These are phyloP conservation scores for Orthosia incerta DNA, from an alignment of 2,888 invertebrate species.

Conservation along the genomic window DNA sequence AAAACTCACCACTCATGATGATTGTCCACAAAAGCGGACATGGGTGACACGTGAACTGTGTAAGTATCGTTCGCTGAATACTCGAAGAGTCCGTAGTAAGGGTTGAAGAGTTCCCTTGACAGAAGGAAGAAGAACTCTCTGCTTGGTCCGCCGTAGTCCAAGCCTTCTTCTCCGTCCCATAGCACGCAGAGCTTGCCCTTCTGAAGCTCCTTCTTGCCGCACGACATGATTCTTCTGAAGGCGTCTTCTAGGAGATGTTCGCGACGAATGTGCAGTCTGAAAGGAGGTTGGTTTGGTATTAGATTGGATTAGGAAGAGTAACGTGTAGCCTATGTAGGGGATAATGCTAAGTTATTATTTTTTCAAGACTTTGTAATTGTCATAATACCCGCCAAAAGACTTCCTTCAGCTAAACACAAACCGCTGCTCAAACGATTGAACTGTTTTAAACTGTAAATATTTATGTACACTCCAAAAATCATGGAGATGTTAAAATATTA, in stretches of 20 bases:
- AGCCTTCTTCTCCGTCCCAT: slow-evolving; percentile 98
- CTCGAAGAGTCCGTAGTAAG: slow-evolving; percentile 99
- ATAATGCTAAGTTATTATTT: background rate
- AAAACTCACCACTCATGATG: slow-evolving; percentile 97
- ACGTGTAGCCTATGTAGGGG: too few relatives aligned
- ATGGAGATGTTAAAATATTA: too few relatives aligned
- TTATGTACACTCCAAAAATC: background rate
- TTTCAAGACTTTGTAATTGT: too few relatives aligned
- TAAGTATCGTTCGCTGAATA: slow-evolving; percentile 99
- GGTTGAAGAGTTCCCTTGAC: slow-evolving; percentile 99
- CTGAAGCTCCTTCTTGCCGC: slow-evolving; percentile 98
- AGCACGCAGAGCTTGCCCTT: slow-evolving; percentile 98
- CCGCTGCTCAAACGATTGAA: background rate
- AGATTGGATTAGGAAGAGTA: background rate
- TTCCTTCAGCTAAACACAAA: too few relatives aligned
- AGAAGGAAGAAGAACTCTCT: slow-evolving; percentile 99
- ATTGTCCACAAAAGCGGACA: slow-evolving; percentile 99
- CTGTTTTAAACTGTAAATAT: background rate
- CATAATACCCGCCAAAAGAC: too few relatives aligned
- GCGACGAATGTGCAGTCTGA: slow-evolving; percentile 97
- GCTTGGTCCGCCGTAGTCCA: slow-evolving; percentile 99
- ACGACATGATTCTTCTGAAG: slow-evolving; percentile 98
- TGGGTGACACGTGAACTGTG: slow-evolving; percentile 98
- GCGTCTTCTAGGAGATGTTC: slow-evolving; percentile 98
- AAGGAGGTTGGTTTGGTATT: slow-evolving; percentile 48